Base-by-base conservation (phyloP, 1,140 invertebrate genomes). In the Calliphora vicina region DNA sequence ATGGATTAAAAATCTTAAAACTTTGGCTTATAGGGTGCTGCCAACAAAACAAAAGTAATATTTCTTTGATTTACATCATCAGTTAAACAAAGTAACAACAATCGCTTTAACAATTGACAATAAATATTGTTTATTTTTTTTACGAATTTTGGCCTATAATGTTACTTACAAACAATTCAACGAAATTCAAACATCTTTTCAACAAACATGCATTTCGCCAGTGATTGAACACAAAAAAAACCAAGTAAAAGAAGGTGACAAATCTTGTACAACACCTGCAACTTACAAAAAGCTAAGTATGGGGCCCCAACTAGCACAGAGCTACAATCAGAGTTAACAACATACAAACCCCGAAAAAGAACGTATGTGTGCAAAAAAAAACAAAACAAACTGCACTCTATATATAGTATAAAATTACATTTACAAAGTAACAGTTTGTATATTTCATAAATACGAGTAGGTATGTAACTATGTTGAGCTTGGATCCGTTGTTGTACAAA, bases 221-320 rank as follows among this genome's bases (percentile, higher is more conserved):
- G 35, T 35, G 45, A 50, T 13, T 50, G 3, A n/a, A n/a, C n/a
- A 6, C 20, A 67, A 17, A 20, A 67, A 67, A 23, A 67, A 23
- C 17, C 1, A 20, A 23, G n/a, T 35, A 67, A 78, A 78, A 45
- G 74, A 78, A 78, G 74, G 74, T 78, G 74, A 78, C 74, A 78
- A 78, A 78, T 78, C 74, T 78, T 78, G 74, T 78, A 78, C 74
- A 78, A 78, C 74, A 78, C 74, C 74, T 78, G 74, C 74, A 78
- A 25, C 42, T 67, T n/a, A n/a, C 1, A n/a, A 57, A 57, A 17
- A 57, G 61, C n/a, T 9, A 20, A 67, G 20, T 50, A 50, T 50
- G 45, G 45, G 1, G 10, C 35, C 35, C 6, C 35, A 8, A 67
- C n/a, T 23, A 25, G n/a, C 61, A 67, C 2, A 67, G 61, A 67